Percentiles rank a stretch among this genome's conserved stretches.
These are phyloP conservation scores for Semaprochilodus insignis DNA, from an alignment of 2,797 vertebrate genomes.

Conservation along the genomic window DNA sequence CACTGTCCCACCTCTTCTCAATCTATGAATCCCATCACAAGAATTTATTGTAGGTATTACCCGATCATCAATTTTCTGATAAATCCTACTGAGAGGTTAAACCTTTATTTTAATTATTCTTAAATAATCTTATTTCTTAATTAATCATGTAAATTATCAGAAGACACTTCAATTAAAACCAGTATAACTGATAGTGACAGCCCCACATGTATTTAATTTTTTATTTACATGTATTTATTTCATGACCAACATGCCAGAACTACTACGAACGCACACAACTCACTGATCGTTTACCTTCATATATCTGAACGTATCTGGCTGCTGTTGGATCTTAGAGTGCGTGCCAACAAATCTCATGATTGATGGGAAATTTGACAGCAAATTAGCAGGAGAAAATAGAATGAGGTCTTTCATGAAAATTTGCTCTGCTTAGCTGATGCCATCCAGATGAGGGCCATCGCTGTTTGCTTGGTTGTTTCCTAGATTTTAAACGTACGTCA, in stretches of 20 bases:
- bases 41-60: too few relatives aligned
- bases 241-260: neutral
- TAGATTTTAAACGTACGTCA: conserved; percentile 8
- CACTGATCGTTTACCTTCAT: neutral
- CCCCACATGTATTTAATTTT: neutral
- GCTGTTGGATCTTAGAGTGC: neutral
- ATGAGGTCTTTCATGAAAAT: neutral
- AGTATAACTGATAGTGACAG: too few relatives aligned
- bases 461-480: conserved; percentile 6
- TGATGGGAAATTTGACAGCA: conserved; percentile 5
- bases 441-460: neutral
- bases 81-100: too few relatives aligned
- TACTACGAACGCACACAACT: neutral
- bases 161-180: too few relatives aligned
- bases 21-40: too few relatives aligned
- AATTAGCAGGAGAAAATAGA: conserved; percentile 10
- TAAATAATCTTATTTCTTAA: too few relatives aligned
- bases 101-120: too few relatives aligned
- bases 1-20: too few relatives aligned
- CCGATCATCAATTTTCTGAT: too few relatives aligned
- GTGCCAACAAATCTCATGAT: neutral
- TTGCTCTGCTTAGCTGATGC: conserved; percentile 1
- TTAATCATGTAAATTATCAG: too few relatives aligned
- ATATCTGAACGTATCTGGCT: neutral
- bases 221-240: too few relatives aligned